Evolutionary conservation across 1,140 invertebrate species (phyloP).

Genomic region (Drosophila ficusphila): DNA sequence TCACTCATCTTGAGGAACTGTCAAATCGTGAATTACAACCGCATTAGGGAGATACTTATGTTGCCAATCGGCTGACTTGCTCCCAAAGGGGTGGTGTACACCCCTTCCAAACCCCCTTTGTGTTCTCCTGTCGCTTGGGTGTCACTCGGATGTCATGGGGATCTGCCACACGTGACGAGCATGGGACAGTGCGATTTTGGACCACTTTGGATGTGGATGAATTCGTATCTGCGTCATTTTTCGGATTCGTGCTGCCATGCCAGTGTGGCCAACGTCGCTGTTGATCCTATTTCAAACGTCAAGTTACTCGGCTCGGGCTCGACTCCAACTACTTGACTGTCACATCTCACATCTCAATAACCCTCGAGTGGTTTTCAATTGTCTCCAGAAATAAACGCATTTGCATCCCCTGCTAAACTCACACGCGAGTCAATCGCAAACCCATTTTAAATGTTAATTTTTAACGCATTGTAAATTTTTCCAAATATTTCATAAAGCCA

Average conservation of each 20-base stretch:
- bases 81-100: neutral
- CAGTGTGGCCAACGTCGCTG: slow-evolving; percentile 9
- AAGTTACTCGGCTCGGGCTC: slow-evolving; percentile 55
- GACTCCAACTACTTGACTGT: slow-evolving; percentile 75
- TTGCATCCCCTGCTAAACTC: slow-evolving; percentile 60
- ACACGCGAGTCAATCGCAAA: slow-evolving; percentile 36
- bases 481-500: slow-evolving; percentile 70
- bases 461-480: slow-evolving; percentile 78
- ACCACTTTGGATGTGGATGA: neutral
- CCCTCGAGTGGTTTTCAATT: slow-evolving; percentile 80
- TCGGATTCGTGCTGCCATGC: slow-evolving; percentile 20
- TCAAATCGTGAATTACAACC: slow-evolving; percentile 7
- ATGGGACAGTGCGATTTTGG: slow-evolving; percentile 34
- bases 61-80: slow-evolving; percentile 20
- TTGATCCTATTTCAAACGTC: slow-evolving; percentile 81
- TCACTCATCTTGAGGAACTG: neutral
- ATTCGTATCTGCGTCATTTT: slow-evolving; percentile 20
- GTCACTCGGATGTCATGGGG: slow-evolving; percentile 34
- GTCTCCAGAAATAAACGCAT: slow-evolving; percentile 81
- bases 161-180: slow-evolving; percentile 16
- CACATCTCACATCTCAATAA: slow-evolving; percentile 82
- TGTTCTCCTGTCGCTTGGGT: slow-evolving; percentile 11
- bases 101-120: slow-evolving; percentile 28
- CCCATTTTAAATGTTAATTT: slow-evolving; percentile 80
- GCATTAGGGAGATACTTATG: slow-evolving; percentile 5